Evolutionary conservation across 2,797 vertebrate genomes (phyloP).

Genomic region (Octomys mimax): DNA sequence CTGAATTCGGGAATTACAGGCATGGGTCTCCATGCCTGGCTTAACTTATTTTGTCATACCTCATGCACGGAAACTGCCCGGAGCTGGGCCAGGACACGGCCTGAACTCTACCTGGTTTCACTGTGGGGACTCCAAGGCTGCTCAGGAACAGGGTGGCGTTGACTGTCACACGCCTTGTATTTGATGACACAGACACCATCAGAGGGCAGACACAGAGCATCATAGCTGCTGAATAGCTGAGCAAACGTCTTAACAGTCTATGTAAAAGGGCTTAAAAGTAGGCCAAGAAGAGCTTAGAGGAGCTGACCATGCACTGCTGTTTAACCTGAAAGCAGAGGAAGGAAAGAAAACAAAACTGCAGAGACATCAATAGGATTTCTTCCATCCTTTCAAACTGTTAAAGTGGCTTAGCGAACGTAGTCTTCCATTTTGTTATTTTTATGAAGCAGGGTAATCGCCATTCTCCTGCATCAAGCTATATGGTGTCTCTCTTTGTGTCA

Average conservation of each 20-base stretch:
- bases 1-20: too few relatives aligned
- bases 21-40: too few relatives aligned
- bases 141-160: conserved; percentile 65
- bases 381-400: background rate
- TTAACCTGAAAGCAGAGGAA: background rate
- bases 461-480: background rate
- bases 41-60: background rate
- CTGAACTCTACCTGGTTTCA: conserved; percentile 54
- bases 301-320: background rate
- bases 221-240: background rate
- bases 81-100: conserved; percentile 35
- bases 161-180: conserved; percentile 37
- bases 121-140: conserved; percentile 21
- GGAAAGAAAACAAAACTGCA: background rate
- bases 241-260: background rate
- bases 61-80: background rate
- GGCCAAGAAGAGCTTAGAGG: background rate
- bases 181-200: conserved; percentile 57
- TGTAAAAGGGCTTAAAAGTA: background rate
- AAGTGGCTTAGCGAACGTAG: background rate
- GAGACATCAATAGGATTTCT: background rate
- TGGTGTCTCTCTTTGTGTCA: background rate
- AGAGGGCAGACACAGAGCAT: background rate
- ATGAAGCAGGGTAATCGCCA: background rate
- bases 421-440: background rate